Conservation (phyloP, 30 jellyfish, hydroid and myxozoan species). For the Mastigias papua region DNA sequence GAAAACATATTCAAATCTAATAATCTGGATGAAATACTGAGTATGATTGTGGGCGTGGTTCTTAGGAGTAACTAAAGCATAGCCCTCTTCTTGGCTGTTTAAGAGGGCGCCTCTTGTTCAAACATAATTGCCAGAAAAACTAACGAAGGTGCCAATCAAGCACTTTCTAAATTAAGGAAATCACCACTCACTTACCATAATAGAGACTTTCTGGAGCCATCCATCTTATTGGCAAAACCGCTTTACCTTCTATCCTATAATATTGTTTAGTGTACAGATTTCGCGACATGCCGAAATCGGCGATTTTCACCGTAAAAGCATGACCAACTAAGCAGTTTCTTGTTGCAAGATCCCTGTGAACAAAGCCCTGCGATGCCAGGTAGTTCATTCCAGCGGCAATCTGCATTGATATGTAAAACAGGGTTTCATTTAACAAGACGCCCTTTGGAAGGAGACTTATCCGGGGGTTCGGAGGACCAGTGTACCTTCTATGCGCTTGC, state of each 20-base stretch:
- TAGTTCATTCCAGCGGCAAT: constrained; percentile 90
- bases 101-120: too few relatives aligned
- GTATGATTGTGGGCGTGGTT: too few relatives aligned
- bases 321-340: constrained; percentile 96
- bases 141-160: too few relatives aligned
- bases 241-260: constrained; percentile 93
- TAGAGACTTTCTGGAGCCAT: constrained; percentile 94
- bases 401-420: constrained; percentile 79
- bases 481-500: constrained; percentile 50
- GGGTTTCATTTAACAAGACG: constrained; percentile 61
- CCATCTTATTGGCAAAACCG: constrained; percentile 93
- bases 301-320: constrained; percentile 84
- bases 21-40: too few relatives aligned
- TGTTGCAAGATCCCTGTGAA: constrained; percentile 96
- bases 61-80: too few relatives aligned
- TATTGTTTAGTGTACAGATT: constrained; percentile 82
- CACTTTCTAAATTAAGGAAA: neutral
- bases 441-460: constrained; percentile 61
- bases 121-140: too few relatives aligned
- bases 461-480: constrained; percentile 61
- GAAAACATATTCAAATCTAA: too few relatives aligned
- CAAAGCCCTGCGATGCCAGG: constrained; percentile 79
- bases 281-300: constrained; percentile 94
- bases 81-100: too few relatives aligned
- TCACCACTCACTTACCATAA: constrained; percentile 49